Evolutionary conservation across 1,140 invertebrate species (phyloP).

Genomic region (Meteorus sp.): DNA sequence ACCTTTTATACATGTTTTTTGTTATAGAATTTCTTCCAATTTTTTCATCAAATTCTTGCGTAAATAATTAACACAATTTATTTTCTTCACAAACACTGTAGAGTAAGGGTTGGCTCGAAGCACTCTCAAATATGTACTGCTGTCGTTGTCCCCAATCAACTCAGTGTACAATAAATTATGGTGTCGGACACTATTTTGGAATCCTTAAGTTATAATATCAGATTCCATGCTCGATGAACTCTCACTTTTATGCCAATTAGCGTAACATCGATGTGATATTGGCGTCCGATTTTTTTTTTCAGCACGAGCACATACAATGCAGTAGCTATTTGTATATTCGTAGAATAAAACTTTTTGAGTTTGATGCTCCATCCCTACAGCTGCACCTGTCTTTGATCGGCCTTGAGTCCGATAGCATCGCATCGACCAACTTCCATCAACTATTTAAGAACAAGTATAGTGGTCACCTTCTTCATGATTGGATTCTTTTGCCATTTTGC

Average conservation of each 20-base stretch:
- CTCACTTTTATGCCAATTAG: not conserved
- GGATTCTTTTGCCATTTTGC: not conserved
- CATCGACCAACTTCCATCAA: not conserved
- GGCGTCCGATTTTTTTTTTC: not conserved
- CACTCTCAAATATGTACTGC: not conserved
- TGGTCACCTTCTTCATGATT: not conserved
- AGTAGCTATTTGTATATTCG: not conserved
- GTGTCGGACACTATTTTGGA: not conserved
- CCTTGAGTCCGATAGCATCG: not conserved
- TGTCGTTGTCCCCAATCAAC: not conserved
- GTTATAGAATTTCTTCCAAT: not conserved
- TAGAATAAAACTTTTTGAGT: not conserved
- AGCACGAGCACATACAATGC: not conserved
- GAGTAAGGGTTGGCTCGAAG: not conserved
- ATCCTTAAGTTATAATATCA: not conserved
- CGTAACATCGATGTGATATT: not conserved
- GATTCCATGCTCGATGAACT: not conserved
- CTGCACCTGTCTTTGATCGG: not conserved
- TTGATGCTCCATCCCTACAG: not conserved
- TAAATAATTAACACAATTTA: not conserved
- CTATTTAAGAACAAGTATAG: not conserved
- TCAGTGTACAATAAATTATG: not conserved
- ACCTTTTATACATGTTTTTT: not conserved
- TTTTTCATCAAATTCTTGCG: not conserved
- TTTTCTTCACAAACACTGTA: not conserved